Base-by-base conservation (phyloP, 2,797 vertebrate genomes). In the Pangasius larnaudii region DNA sequence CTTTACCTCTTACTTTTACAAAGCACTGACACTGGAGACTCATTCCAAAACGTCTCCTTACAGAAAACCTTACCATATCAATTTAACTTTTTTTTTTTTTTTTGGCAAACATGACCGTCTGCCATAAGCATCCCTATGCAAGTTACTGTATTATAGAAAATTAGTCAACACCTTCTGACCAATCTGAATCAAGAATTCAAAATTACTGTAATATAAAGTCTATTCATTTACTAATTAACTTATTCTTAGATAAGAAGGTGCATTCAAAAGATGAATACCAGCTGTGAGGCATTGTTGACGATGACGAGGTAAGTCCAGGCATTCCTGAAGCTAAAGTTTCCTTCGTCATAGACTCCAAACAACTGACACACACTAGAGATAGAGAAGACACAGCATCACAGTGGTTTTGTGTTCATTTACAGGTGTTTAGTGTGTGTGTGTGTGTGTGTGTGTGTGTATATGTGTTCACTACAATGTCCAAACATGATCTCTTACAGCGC, bases 231-330 rank as follows among this genome's bases (percentile, higher is more conserved):
- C 6, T 65, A 19, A 5, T 30, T 1, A 39, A 58, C n/a, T 3
- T 3, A 65, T 22, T 30, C 36, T 39, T 63, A 46, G 9, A 7
- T 83, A 88, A 59, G 90, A 33, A 69, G 10, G 4, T 24, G 18
- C 33, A 36, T 59, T 39, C 2, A 58, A 80, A 74, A 10, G 22
- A 24, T 19, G 6, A 36, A 96, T 96, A 99, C 98, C 93, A 99
- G 94, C 85, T 99, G 98, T 82, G 98, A 99, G 93, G 98, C 96
- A 74, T 99, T 99, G 95, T 99, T 99, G 94, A 99, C 95, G 92
- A 99, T 98, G 89, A 99, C 98, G 91, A 99, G 94, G 91, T 99
- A 99, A 0, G 98, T 99, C 98, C 98, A 99, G 8, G 98, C 98
- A 85, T 99, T 99, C 92, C 91, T 95, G 85, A 97, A 97, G 89